phyloP scores from a whole-genome alignment of 2,113 vertebrate genomes.

The Antigone vipio region DNA sequence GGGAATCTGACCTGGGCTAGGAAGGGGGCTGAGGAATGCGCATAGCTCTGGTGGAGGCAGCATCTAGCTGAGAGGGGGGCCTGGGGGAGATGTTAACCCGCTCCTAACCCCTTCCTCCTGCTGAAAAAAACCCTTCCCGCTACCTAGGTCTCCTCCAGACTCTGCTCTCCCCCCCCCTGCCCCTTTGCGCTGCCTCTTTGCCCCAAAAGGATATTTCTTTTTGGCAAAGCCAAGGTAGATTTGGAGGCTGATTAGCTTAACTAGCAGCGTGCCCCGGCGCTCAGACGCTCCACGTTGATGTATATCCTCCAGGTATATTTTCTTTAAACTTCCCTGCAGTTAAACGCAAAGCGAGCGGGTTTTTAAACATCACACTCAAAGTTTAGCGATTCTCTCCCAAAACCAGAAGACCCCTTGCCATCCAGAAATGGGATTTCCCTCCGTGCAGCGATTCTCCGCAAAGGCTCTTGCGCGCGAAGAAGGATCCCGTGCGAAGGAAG shows the following conservation, averaged over 20 bases:
- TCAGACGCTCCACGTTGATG: not conserved
- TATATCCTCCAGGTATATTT: not conserved
- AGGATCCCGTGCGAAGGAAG: not conserved
- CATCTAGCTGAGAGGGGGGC: not conserved
- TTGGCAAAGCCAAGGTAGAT: no score
- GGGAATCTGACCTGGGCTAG: not conserved
- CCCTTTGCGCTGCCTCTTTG: no score
- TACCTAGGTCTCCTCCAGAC: no score
- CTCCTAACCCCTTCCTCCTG: not conserved
- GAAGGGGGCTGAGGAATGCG: not conserved
- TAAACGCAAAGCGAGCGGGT: not conserved
- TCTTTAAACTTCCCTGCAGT: not conserved
- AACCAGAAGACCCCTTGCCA: not conserved
- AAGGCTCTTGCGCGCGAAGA: not conserved
- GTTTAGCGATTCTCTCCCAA: not conserved
- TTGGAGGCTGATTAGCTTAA: not conserved
- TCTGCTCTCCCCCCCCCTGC: no score
- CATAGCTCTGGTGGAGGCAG: not conserved
- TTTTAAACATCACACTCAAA: not conserved
- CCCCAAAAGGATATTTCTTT: not conserved
- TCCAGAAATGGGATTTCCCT: not conserved
- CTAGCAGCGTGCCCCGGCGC: not conserved
- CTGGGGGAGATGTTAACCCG: not conserved
- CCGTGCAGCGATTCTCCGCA: fast-evolving
- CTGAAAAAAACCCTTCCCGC: no score